phyloP scores from a whole-genome alignment of 2,797 vertebrate genomes.

The Hippoglossus hippoglossus region DNA sequence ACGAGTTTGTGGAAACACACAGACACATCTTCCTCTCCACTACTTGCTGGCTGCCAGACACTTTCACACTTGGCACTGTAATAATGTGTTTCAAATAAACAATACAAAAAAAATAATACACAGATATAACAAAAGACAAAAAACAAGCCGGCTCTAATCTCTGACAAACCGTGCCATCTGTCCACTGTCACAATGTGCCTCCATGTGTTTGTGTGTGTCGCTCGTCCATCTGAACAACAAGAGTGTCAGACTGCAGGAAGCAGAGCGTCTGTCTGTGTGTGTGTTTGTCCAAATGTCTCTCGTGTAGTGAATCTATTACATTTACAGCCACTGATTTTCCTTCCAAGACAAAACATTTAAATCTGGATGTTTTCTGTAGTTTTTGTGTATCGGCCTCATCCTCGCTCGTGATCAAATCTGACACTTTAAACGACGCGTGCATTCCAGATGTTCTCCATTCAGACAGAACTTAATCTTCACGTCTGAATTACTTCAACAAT shows the following conservation, averaged over 20 bases:
- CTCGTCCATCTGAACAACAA: too few species aligned
- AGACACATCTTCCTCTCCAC: slow-evolving; percentile 36
- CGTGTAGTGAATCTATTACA: slow-evolving; percentile 9
- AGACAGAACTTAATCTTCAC: slow-evolving; percentile 32
- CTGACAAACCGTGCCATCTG: slow-evolving; percentile 70
- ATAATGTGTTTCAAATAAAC: slow-evolving; percentile 63
- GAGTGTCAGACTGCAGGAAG: slow-evolving; percentile 25
- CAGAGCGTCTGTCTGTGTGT: slow-evolving; percentile 9
- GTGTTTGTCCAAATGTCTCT: slow-evolving; percentile 8
- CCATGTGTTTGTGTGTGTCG: slow-evolving; percentile 42
- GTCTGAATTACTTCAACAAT: slow-evolving; percentile 37
- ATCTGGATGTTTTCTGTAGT: too few species aligned
- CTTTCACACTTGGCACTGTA: slow-evolving; percentile 61
- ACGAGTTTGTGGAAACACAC: slow-evolving; percentile 47
- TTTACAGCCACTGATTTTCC: not conserved
- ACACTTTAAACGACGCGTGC: too few species aligned
- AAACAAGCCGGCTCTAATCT: slow-evolving; percentile 62
- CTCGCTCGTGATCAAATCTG: not conserved
- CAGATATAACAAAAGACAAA: slow-evolving; percentile 52
- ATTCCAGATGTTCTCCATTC: too few species aligned
- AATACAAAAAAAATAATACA: slow-evolving; percentile 37
- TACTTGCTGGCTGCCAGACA: slow-evolving; percentile 40
- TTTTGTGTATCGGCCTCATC: not conserved
- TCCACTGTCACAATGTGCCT: slow-evolving; percentile 52
- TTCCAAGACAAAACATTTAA: too few species aligned